Percentiles rank a stretch among this genome's conserved stretches.
Evolutionary conservation across 1,140 invertebrate genomes (phyloP).

Genomic region (Vanessa atalanta): DNA sequence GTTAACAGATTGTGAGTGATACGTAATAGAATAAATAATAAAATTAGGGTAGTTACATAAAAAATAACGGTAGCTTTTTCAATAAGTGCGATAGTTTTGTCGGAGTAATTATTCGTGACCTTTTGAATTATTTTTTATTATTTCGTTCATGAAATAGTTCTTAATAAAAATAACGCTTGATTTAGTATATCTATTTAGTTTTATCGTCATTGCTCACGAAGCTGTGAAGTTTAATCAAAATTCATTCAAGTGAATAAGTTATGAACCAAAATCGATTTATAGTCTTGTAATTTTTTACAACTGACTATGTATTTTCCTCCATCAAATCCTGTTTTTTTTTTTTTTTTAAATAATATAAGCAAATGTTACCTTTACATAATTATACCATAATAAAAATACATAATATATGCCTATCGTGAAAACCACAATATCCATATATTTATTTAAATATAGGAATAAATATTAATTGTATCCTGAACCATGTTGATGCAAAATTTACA

Average conservation of each 20-base stretch:
- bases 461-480: too few species aligned
- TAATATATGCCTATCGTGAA: too few species aligned
- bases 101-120: not conserved
- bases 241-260: not conserved
- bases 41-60: not conserved
- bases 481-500: too few species aligned
- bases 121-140: not conserved
- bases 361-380: too few species aligned
- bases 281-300: not conserved
- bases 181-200: constrained; percentile 16
- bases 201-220: not conserved
- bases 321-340: too few species aligned
- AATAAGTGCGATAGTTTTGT: too few species aligned
- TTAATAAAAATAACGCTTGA: constrained; percentile 8
- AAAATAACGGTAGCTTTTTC: too few species aligned
- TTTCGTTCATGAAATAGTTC: not conserved
- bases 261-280: not conserved
- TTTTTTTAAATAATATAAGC: too few species aligned
- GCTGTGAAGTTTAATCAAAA: constrained; percentile 22
- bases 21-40: not conserved
- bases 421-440: too few species aligned
- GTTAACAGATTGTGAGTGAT: constrained; percentile 26
- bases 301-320: too few species aligned
- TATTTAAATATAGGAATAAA: too few species aligned
- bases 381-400: too few species aligned